Evolutionary conservation across 2,888 invertebrate genomes (phyloP).

Genomic region (Hemicrepidius hirtus): DNA sequence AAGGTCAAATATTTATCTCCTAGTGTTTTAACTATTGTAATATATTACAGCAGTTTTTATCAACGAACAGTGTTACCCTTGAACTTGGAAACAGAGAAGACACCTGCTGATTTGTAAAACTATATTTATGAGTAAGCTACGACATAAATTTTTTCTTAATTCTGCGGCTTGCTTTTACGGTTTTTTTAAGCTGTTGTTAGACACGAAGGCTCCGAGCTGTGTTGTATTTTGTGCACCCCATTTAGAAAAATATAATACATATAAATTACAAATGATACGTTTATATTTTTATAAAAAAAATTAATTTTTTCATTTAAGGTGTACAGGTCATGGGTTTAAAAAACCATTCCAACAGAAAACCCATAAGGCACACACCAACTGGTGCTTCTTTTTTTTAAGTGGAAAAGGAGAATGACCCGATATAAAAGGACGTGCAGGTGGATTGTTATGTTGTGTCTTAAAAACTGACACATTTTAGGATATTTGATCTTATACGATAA

Average conservation of each 20-base stretch:
- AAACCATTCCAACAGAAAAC: background rate
- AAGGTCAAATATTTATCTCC: constrained; percentile 30
- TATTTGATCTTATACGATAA: constrained; percentile 11
- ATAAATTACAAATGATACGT: constrained; percentile 3
- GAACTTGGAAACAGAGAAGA: constrained; percentile 45
- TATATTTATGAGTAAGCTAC: constrained; percentile 41
- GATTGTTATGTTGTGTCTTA: background rate
- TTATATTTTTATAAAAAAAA: constrained; percentile 10
- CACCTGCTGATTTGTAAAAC: constrained; percentile 49
- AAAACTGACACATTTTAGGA: constrained; percentile 8
- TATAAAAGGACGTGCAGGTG: constrained; percentile 3
- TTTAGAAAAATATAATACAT: constrained; percentile 10
- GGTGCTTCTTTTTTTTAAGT: too few species aligned
- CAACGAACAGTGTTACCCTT: constrained; percentile 45
- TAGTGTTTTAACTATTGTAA: constrained; percentile 29
- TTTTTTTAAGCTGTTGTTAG: constrained; percentile 1
- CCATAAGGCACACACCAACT: constrained; percentile 24
- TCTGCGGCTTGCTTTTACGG: constrained; percentile 29
- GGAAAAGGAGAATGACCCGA: constrained; percentile 5
- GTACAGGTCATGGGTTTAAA: constrained; percentile 1
- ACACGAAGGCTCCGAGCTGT: constrained; percentile 11
- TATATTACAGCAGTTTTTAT: constrained; percentile 42
- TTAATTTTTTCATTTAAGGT: background rate
- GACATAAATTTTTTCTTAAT: constrained; percentile 41
- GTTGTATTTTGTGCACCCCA: constrained; percentile 9